Evolutionary conservation across 2,797 vertebrate genomes (phyloP).

Genomic region (Crypturellus tataupa): DNA sequence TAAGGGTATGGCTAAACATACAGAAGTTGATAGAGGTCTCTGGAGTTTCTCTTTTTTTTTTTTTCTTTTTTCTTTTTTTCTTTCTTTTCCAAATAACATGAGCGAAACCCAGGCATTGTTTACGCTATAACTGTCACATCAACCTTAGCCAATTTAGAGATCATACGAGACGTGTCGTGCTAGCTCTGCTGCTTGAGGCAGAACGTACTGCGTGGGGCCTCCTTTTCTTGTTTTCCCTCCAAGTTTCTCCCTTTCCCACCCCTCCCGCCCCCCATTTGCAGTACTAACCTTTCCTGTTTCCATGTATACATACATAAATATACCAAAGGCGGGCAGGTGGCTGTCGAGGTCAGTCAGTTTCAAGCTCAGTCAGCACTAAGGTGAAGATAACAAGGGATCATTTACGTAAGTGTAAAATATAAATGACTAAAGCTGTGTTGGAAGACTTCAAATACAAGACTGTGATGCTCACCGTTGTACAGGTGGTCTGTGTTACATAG

Average conservation of each 20-base stretch:
- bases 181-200: slow-evolving; percentile 62
- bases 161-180: slow-evolving; percentile 67
- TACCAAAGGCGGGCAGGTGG: slow-evolving; percentile 81
- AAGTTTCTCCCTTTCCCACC: background rate
- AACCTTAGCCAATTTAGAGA: slow-evolving; percentile 75
- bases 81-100: slow-evolving; percentile 52
- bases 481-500: background rate
- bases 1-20: slow-evolving; percentile 77
- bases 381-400: slow-evolving; percentile 30
- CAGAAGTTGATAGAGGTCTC: slow-evolving; percentile 80
- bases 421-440: slow-evolving; percentile 18
- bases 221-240: slow-evolving; percentile 36
- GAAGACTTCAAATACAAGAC: background rate
- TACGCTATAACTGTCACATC: slow-evolving; percentile 81
- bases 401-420: slow-evolving; percentile 31
- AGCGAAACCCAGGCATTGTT: slow-evolving; percentile 83
- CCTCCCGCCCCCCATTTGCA: background rate
- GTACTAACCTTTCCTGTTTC: slow-evolving; percentile 57
- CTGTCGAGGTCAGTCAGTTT: slow-evolving; percentile 48
- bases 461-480: background rate
- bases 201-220: slow-evolving; percentile 45
- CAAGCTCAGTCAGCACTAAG: slow-evolving; percentile 53
- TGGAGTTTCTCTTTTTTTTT: slow-evolving; percentile 40
- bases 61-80: background rate
- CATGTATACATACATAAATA: slow-evolving; percentile 51